Evolutionary conservation across 2,888 invertebrate genomes (phyloP), one percentile per base, ranked within the genome.

Genomic region (Polia nebulosa): DNA sequence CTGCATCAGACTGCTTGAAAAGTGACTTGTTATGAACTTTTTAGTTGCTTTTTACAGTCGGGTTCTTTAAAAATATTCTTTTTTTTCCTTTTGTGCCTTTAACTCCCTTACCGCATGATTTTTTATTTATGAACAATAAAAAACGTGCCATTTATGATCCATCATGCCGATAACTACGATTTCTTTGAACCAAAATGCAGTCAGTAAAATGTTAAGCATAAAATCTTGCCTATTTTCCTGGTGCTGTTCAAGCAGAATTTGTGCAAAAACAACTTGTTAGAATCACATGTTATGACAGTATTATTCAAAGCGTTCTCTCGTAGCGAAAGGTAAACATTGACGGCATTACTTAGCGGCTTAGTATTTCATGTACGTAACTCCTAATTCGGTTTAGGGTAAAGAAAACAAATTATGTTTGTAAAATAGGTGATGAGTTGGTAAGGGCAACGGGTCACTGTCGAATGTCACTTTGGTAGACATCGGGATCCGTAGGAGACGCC

Each of bases 251-350:
- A 15, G 22, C 72, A 62, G 13, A 49, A 62, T 62, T 60, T 73
- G 15, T 13, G 25, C 53, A 64, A 73, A 70, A 49, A 63, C 53
- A 63, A 63, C 32, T 65, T 65, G 36, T 51, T 22, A 17, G 29
- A 65, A 56, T 8, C 25, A 51, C 25, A 41, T 55, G 25, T 39
- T 52, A 8, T 49, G 20, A 36, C 36, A 44, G 44, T 22, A 17
- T 51, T 56, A 66, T 73, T 56, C 36, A 51, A 51, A 41, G 29
- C 41, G 36, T 36, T 25, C 1, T 44, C 29, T 64, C 55, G n/a
- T 36, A 36, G 36, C 29, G 20, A 64, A 56, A 55, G n/a, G 45
- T 25, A 72, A 63, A 55, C 29, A 56, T 55, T 51, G 41, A 20
- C n/a, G n/a, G 13, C 29, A 20, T 47, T 41, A 49, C 53, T 72